Percentiles rank a stretch among this genome's conserved stretches.
Conservation (phyloP, 2,888 invertebrate genomes). For the Bedellia somnulentella region DNA sequence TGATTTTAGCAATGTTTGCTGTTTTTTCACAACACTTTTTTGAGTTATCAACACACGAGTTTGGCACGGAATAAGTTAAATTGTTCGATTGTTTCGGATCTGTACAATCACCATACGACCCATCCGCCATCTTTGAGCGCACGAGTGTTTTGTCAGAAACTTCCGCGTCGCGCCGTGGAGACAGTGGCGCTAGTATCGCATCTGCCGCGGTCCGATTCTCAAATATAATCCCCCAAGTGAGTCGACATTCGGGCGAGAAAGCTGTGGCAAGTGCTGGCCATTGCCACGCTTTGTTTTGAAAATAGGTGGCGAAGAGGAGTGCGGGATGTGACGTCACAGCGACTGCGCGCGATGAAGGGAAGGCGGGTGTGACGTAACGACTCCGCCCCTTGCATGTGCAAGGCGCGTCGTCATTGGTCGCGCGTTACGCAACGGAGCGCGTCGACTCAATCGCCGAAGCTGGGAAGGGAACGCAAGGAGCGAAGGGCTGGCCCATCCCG, state of each 20-base stretch:
- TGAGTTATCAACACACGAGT: constrained; percentile 49
- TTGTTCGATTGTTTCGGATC: constrained; percentile 61
- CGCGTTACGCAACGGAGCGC: constrained; percentile 48
- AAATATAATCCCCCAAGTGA: no score
- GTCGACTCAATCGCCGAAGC: constrained; percentile 46
- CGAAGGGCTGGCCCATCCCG: constrained; percentile 42
- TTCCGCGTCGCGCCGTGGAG: constrained; percentile 28
- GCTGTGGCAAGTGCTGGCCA: constrained; percentile 21
- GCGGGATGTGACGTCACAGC: constrained; percentile 49
- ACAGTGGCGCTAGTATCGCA: constrained; percentile 36
- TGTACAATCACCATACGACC: constrained; percentile 67
- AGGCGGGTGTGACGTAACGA: constrained; percentile 50
- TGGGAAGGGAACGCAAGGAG: constrained; percentile 45
- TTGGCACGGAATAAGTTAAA: constrained; percentile 56
- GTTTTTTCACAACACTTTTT: constrained; percentile 57
- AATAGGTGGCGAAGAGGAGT: no score
- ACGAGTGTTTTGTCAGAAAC: constrained; percentile 60
- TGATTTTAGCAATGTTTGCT: constrained; percentile 36
- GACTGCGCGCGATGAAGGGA: constrained; percentile 50
- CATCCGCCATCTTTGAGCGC: constrained; percentile 84
- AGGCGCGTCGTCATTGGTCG: constrained; percentile 52
- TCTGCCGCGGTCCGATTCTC: constrained; percentile 21
- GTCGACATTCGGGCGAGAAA: no score
- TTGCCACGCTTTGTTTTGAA: constrained; percentile 7
- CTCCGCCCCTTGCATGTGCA: constrained; percentile 56